phyloP scores from a whole-genome alignment of 2,797 vertebrate species.

The Sebastolobus alascanus region DNA sequence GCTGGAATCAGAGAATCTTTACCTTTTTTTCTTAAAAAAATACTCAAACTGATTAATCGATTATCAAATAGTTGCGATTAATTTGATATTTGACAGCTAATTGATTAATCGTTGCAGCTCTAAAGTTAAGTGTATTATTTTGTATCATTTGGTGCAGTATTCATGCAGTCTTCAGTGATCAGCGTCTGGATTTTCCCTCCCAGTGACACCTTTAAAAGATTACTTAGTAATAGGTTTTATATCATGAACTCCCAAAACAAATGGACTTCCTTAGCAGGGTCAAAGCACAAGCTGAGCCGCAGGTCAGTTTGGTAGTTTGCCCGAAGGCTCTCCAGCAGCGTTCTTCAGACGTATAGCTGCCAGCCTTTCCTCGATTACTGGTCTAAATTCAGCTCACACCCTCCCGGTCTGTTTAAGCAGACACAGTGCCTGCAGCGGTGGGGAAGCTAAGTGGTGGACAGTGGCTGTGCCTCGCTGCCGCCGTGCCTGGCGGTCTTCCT shows the following conservation, averaged over 20 bases:
- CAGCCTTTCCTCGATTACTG: constrained; percentile 55
- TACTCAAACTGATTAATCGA: too few species aligned
- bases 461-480: constrained; percentile 56
- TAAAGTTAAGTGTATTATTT: accelerated
- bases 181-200: neutral
- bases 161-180: constrained; percentile 10
- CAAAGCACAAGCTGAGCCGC: constrained; percentile 1
- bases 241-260: neutral
- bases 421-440: constrained; percentile 2
- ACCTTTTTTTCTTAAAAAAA: too few species aligned
- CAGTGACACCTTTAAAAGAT: neutral
- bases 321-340: neutral
- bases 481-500: constrained; percentile 59
- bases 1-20: too few species aligned
- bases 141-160: neutral
- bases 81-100: too few species aligned
- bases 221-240: neutral
- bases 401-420: constrained; percentile 12
- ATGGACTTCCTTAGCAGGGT: neutral
- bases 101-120: too few species aligned
- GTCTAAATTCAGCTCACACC: constrained; percentile 26
- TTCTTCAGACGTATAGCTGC: constrained; percentile 11
- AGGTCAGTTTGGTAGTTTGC: constrained; percentile 15
- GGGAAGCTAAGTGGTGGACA: constrained; percentile 21
- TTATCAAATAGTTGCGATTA: too few species aligned